phyloP scores from a whole-genome alignment of 2,888 invertebrate genomes.

The Aromia moschata region DNA sequence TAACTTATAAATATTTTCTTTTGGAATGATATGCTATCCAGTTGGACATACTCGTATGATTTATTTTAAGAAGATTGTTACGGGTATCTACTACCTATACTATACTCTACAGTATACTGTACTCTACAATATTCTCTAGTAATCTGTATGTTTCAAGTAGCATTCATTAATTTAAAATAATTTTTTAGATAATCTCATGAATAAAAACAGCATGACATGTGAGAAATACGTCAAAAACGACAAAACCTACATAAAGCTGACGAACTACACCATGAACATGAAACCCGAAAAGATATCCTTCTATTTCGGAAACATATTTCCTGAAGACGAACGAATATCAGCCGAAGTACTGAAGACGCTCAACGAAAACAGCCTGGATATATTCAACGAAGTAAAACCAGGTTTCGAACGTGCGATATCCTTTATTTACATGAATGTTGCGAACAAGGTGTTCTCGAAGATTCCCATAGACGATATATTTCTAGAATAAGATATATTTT shows the following conservation, averaged over 20 bases:
- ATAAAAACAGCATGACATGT: conserved; percentile 41
- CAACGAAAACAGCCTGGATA: conserved; percentile 47
- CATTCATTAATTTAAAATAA: too few species aligned
- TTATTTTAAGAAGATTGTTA: too few species aligned
- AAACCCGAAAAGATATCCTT: conserved; percentile 63
- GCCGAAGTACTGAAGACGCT: conserved; percentile 46
- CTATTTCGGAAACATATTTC: conserved; percentile 47
- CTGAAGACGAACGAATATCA: conserved; percentile 49
- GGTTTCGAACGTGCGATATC: conserved; percentile 42
- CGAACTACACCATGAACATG: conserved; percentile 65
- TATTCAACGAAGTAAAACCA: conserved; percentile 48
- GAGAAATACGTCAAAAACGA: conserved; percentile 48
- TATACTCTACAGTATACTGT: too few species aligned
- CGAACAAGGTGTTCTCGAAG: conserved; percentile 46
- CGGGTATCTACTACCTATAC: too few species aligned
- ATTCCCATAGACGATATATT: conserved; percentile 51
- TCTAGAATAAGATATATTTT: too few species aligned
- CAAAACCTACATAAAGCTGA: conserved; percentile 41
- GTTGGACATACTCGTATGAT: too few species aligned
- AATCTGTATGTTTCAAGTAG: too few species aligned
- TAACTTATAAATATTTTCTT: too few species aligned
- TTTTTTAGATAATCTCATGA: conserved; percentile 41
- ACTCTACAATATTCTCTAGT: too few species aligned
- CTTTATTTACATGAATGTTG: conserved; percentile 36
- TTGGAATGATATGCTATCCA: too few species aligned